phyloP scores from a whole-genome alignment of 2,113 vertebrate genomes.

The Geococcyx californianus region DNA sequence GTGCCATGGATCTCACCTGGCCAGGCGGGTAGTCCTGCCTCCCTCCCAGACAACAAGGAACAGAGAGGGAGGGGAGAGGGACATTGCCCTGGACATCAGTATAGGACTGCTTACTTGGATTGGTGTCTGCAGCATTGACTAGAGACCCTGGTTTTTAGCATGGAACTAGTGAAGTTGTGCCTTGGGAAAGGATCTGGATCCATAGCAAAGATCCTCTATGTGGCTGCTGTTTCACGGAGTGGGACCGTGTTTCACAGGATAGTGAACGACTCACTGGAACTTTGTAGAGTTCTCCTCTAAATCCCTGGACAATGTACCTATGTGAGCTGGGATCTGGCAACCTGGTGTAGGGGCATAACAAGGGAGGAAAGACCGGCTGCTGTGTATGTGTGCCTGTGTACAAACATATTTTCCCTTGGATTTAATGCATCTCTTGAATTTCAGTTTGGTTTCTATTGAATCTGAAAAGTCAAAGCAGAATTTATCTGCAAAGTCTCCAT shows the following conservation, averaged over 20 bases:
- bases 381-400: background rate
- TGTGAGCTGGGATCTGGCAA: fast-evolving
- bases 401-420: background rate
- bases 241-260: background rate
- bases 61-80: background rate
- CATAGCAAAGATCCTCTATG: background rate
- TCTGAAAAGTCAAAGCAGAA: background rate
- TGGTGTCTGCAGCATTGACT: background rate
- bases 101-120: background rate
- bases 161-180: background rate
- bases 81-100: background rate
- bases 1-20: background rate
- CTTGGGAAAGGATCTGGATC: background rate
- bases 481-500: background rate
- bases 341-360: fast-evolving
- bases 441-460: background rate
- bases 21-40: background rate
- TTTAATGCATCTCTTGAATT: background rate
- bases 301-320: too few relatives aligned
- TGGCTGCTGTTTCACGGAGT: background rate
- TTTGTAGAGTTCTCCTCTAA: background rate
- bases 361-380: background rate
- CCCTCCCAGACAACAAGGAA: background rate
- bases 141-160: background rate
- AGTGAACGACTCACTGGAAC: background rate